Evolutionary conservation across 2,113 vertebrate genomes (phyloP), one percentile per base, ranked within the genome.

Genomic region (Melanotaenia duboulayi): DNA sequence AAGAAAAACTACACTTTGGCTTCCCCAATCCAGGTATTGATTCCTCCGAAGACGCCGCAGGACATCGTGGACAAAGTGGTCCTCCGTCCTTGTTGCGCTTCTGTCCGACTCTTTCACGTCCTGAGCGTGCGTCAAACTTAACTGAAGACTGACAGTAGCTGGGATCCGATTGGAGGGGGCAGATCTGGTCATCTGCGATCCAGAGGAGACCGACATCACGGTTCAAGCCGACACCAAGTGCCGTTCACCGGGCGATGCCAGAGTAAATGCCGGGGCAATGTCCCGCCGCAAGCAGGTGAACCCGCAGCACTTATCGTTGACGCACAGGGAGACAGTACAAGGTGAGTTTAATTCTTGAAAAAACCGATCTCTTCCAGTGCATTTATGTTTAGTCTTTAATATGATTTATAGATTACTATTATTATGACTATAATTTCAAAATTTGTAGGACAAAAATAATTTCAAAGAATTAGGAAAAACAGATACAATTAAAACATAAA

Each of bases 251-350:
- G 96, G 97, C 96, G 95, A 99, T 98, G 96, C 96, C 95, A 95
- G 95, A 96, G 95, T 98, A 97, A 96, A 97, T 98, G 97, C 96
- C 95, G 96, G 96, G 97, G 96, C 97, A 94, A 99, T 99, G 97
- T 99, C 97, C 97, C 97, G 97, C 94, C 97, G 97, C 95, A 99
- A 99, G 95, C 97, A 99, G 96, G 97, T 97, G 94, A 98, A 99
- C 93, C 97, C 97, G 93, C 97, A 99, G 96, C 97, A 99, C 95
- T 96, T 98, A 92, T 96, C 94, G 87, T 89, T 94, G 90, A 92
- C 96, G 91, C 96, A 97, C 95, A 95, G 97, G 95, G 97, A 98
- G 92, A 95, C 95, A 90, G 89, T 95, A 92, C 94, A 95, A 93
- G 95, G 97, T 99, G 96, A 97, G 97, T 95, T 17, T 4, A 5